A percentile compares a stretch with the other conserved stretches of the same genome.
Conservation (phyloP, 2,113 vertebrate species). For the Leucosticte australis region DNA sequence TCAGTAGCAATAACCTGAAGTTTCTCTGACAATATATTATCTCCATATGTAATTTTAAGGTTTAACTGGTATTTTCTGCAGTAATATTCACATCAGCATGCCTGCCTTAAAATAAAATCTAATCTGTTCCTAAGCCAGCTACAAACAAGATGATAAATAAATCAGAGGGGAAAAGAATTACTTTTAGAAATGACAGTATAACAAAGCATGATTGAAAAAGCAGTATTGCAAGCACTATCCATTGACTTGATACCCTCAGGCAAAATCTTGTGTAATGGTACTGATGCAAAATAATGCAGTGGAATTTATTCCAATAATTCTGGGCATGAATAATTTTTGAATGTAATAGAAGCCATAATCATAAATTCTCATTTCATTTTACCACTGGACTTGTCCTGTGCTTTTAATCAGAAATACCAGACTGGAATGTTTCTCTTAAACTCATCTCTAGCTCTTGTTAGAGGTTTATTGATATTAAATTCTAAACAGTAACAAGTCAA, state of each 20-base stretch:
- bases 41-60: slow-evolving; percentile 15
- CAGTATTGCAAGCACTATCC: slow-evolving; percentile 29
- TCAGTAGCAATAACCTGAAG: slow-evolving; percentile 5
- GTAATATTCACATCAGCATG: not conserved
- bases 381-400: not conserved
- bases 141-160: slow-evolving; percentile 54
- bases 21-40: slow-evolving; percentile 19
- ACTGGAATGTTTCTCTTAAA: not conserved
- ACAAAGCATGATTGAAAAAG: slow-evolving; percentile 55
- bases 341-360: not conserved
- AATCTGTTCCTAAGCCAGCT: slow-evolving; percentile 44
- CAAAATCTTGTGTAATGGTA: slow-evolving; percentile 34
- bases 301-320: slow-evolving; percentile 54
- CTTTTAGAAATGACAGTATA: slow-evolving; percentile 56
- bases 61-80: slow-evolving; percentile 32
- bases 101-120: slow-evolving; percentile 35
- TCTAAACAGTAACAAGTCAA: slow-evolving; percentile 10
- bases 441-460: not conserved
- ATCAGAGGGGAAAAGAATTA: slow-evolving; percentile 4
- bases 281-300: slow-evolving; percentile 51
- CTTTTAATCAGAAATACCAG: slow-evolving; percentile 7
- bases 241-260: slow-evolving; percentile 38
- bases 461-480: not conserved
- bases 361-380: slow-evolving; percentile 38
- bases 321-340: slow-evolving; percentile 40